Conservation (phyloP, 2,113 vertebrate species). For the Maylandia zebra region DNA sequence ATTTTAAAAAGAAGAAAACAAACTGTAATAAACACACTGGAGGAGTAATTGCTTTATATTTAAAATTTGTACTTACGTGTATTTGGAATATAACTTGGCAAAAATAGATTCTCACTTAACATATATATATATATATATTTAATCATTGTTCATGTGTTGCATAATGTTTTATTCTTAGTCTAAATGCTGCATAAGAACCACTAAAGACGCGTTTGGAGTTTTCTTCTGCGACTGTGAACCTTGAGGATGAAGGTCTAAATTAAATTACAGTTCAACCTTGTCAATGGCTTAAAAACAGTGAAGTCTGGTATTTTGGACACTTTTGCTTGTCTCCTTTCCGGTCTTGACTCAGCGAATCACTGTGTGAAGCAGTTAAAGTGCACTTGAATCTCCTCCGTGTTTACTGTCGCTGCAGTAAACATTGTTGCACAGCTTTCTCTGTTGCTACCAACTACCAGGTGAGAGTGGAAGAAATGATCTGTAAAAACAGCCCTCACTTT, state of each 20-base stretch:
- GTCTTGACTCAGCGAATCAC: background rate
- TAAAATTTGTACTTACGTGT: background rate
- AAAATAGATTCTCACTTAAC: background rate
- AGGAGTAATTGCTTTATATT: background rate
- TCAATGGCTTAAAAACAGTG: background rate
- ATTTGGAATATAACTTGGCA: background rate
- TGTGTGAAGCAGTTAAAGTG: background rate
- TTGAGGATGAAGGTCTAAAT: background rate
- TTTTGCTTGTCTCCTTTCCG: background rate
- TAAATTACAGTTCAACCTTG: background rate
- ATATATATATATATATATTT: background rate
- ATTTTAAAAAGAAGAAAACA: background rate
- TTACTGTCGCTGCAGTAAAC: background rate
- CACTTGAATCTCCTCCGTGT: background rate
- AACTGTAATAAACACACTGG: background rate
- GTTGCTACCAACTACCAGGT: background rate
- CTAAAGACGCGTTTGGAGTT: background rate
- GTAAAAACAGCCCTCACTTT: background rate
- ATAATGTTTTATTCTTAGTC: accelerated
- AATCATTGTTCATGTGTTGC: background rate
- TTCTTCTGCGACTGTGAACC: background rate
- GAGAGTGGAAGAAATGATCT: background rate
- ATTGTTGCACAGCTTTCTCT: background rate
- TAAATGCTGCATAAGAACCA: background rate
- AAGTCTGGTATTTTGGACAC: background rate